phyloP scores from a whole-genome alignment of 1,140 invertebrate genomes.

The Pseudomyrmex sp. region DNA sequence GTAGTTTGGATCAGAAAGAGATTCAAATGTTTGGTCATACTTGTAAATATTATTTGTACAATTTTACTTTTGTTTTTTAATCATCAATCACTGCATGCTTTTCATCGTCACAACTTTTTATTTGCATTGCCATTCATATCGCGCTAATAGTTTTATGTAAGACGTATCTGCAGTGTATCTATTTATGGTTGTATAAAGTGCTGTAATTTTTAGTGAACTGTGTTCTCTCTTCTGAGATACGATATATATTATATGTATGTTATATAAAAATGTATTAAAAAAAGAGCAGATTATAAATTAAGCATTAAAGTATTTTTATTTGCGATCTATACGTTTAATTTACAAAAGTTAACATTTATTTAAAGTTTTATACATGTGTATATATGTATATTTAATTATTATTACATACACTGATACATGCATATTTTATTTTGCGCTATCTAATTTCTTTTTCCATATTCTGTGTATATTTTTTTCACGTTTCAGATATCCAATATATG shows the following conservation, averaged over 20 bases:
- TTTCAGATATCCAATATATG: slow-evolving; percentile 78
- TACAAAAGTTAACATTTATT: too few species aligned
- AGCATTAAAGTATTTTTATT: slow-evolving; percentile 12
- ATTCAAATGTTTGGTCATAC: slow-evolving; percentile 10
- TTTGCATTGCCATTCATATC: slow-evolving; percentile 8
- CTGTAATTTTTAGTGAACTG: not conserved
- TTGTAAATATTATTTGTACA: slow-evolving; percentile 43
- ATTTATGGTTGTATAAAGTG: slow-evolving; percentile 15
- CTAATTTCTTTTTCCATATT: slow-evolving; percentile 63
- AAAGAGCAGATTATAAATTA: slow-evolving; percentile 61
- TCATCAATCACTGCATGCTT: slow-evolving; percentile 61
- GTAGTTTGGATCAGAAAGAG: slow-evolving; percentile 18
- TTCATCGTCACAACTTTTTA: slow-evolving; percentile 59
- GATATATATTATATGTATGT: slow-evolving; percentile 18
- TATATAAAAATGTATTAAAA: slow-evolving; percentile 33
- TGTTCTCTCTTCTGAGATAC: not conserved
- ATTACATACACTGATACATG: slow-evolving; percentile 13
- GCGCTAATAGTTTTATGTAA: slow-evolving; percentile 13
- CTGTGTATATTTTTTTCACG: slow-evolving; percentile 76
- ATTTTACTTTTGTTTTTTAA: slow-evolving; percentile 13
- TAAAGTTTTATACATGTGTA: too few species aligned
- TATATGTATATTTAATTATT: slow-evolving; percentile 9
- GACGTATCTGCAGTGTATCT: not conserved
- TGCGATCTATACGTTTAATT: slow-evolving; percentile 14
- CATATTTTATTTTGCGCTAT: slow-evolving; percentile 62